Evolutionary conservation across 1,140 invertebrate genomes (phyloP).

Genomic region (Neuroterus valhalla): DNA sequence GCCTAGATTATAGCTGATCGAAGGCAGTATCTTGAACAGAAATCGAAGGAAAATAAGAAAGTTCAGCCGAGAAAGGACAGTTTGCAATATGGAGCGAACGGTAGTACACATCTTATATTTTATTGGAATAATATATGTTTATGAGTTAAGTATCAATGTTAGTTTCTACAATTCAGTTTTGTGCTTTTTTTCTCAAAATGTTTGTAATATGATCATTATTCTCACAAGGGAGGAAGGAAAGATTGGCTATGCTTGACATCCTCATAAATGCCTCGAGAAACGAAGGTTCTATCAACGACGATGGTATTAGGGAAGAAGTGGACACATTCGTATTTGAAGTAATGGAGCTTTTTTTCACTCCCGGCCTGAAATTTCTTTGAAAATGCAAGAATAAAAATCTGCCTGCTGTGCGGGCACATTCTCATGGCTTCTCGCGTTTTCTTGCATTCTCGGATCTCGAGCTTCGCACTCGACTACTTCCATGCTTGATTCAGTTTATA

Average conservation of each 20-base stretch:
- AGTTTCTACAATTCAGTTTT: too few species aligned
- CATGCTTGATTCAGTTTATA: too few species aligned
- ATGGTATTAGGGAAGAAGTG: slow-evolving; percentile 87
- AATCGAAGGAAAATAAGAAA: neutral
- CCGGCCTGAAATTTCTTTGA: too few species aligned
- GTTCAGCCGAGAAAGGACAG: neutral
- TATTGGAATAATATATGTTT: too few species aligned
- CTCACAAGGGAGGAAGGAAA: slow-evolving; percentile 61
- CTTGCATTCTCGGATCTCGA: too few species aligned
- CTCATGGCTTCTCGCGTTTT: too few species aligned
- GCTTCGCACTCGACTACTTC: too few species aligned
- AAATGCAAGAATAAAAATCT: too few species aligned
- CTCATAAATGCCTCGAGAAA: slow-evolving; percentile 77
- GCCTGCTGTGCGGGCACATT: too few species aligned
- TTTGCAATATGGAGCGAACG: neutral
- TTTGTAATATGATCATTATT: neutral
- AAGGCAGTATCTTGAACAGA: slow-evolving; percentile 7
- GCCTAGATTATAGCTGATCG: slow-evolving; percentile 16
- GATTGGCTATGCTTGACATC: slow-evolving; percentile 88
- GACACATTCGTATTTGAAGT: slow-evolving; percentile 90
- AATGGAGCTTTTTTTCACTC: too few species aligned
- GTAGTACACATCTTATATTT: too few species aligned
- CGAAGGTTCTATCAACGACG: slow-evolving; percentile 74
- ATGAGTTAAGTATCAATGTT: too few species aligned
- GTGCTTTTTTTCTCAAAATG: neutral